Evolutionary conservation across 64 coral and sea anemone species (phyloP).

Genomic region (Stylophora pistillata): DNA sequence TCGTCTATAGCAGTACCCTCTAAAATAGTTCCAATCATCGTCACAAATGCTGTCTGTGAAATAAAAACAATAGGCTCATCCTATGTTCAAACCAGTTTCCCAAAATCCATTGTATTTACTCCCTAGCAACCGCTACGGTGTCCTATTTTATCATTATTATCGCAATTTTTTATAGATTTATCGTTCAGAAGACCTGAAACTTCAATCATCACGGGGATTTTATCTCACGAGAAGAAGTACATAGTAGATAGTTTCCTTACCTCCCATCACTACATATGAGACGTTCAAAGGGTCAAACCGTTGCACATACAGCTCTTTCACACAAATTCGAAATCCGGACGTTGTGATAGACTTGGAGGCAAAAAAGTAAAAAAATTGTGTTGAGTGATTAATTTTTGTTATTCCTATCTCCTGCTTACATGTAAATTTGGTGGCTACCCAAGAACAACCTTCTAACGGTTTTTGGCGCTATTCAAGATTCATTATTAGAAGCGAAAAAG

Average conservation of each 20-base stretch:
- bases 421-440: no score
- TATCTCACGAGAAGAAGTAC: no score
- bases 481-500: no score
- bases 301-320: constrained; percentile 13
- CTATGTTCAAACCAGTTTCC: not conserved
- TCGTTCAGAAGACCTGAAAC: no score
- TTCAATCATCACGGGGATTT: no score
- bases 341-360: not conserved
- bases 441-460: no score
- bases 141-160: no score
- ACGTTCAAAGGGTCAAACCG: constrained; percentile 19
- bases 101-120: not conserved
- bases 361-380: not conserved
- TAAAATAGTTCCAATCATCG: constrained; percentile 40
- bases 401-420: no score
- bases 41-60: constrained; percentile 33
- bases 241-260: not conserved
- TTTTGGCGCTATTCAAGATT: no score
- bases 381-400: no score
- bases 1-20: constrained; percentile 24
- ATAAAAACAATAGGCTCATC: not conserved
- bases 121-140: no score
- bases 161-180: no score
- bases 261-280: constrained; percentile 49
- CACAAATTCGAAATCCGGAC: constrained; percentile 9